Conservation (phyloP, 2,888 invertebrate species). For the Bhutanitis thaidina region DNA sequence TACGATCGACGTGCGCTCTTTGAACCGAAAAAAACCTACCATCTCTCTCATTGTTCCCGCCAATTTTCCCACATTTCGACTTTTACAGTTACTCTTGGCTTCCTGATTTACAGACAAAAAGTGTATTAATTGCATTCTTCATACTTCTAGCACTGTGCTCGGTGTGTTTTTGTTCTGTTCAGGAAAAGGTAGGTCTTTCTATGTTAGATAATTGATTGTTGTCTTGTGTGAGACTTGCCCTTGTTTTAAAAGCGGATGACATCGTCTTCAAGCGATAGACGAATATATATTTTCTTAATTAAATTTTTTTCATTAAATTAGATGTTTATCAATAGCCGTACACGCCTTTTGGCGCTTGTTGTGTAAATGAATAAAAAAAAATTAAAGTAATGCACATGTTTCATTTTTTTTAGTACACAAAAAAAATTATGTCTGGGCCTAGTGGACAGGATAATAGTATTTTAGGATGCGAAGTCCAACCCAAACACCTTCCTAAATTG, state of each 20-base stretch:
- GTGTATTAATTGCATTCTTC: conserved; percentile 68
- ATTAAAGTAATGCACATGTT: no score
- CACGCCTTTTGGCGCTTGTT: no score
- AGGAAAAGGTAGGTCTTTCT: conserved; percentile 46
- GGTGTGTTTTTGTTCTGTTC: conserved; percentile 40
- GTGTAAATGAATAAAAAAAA: no score
- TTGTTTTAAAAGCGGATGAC: conserved; percentile 9
- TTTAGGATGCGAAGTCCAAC: no score
- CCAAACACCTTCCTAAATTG: no score
- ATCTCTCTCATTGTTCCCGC: conserved; percentile 69
- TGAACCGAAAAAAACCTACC: conserved; percentile 67
- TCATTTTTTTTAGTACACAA: no score
- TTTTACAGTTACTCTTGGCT: conserved; percentile 70
- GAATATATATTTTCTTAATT: background rate
- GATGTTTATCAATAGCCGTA: no score
- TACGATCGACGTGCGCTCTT: conserved; percentile 72
- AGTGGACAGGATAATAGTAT: no score
- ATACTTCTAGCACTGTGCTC: conserved; percentile 43
- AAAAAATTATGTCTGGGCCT: no score
- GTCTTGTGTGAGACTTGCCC: conserved; percentile 21
- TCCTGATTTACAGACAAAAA: conserved; percentile 71
- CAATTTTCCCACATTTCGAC: conserved; percentile 75
- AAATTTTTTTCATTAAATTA: no score
- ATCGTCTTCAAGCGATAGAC: background rate
- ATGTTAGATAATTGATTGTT: conserved; percentile 42